Conservation (phyloP, 2,797 vertebrate species). For the Peromyscus eremicus region DNA sequence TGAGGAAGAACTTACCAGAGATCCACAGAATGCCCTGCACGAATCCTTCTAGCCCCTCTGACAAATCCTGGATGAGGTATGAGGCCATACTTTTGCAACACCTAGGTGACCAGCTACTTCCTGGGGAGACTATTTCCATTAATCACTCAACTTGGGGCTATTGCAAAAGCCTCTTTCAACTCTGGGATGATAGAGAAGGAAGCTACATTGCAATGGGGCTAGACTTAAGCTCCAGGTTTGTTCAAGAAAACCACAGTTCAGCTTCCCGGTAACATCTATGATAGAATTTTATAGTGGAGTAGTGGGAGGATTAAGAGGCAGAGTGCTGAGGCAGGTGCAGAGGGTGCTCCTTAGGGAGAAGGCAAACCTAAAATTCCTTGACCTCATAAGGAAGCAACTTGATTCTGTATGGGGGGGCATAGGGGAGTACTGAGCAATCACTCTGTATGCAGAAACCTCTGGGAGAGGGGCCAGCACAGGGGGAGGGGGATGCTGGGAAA, state of each 20-base stretch:
- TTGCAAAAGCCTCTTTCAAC: background rate
- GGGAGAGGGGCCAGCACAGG: conserved; percentile 76
- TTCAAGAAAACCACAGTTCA: background rate
- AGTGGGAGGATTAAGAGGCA: conserved; percentile 47
- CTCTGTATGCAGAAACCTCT: conserved; percentile 58
- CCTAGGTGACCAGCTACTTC: background rate
- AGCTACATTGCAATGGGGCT: background rate
- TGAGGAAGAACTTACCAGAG: background rate
- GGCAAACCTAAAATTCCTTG: conserved; percentile 85
- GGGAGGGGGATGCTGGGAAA: conserved; percentile 69
- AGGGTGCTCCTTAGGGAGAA: conserved; percentile 72
- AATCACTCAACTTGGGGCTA: background rate
- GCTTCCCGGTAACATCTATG: background rate
- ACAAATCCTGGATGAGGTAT: background rate
- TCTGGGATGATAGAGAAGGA: background rate
- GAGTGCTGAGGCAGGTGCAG: conserved; percentile 71
- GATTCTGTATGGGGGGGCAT: conserved; percentile 59
- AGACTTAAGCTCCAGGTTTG: background rate
- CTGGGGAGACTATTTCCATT: background rate
- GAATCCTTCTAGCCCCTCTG: background rate
- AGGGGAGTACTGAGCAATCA: conserved; percentile 31
- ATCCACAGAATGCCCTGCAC: background rate
- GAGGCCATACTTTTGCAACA: background rate
- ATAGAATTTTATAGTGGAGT: background rate
- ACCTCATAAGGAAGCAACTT: conserved; percentile 86